Percentiles rank a stretch among this genome's conserved stretches.
phyloP scores from a whole-genome alignment of 2,797 vertebrate genomes.

The Harpagifer antarcticus region DNA sequence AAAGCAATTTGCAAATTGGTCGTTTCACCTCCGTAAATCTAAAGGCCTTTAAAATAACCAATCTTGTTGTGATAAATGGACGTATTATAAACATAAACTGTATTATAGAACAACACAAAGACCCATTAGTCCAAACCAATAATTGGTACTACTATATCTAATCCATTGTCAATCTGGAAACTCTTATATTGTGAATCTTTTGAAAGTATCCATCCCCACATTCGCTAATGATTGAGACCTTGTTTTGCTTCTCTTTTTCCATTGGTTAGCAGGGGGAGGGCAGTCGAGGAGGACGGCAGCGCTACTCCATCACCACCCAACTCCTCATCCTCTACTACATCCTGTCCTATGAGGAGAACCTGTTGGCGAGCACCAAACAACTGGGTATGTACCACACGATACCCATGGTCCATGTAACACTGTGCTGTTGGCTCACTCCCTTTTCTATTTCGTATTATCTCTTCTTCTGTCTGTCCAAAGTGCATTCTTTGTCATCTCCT shows the following conservation, averaged over 20 bases:
- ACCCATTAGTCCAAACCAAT: too few relatives aligned
- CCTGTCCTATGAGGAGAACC: conserved; percentile 96
- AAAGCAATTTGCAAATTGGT: background rate
- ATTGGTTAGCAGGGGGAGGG: conserved; percentile 83
- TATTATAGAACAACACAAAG: too few relatives aligned
- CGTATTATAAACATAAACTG: too few relatives aligned
- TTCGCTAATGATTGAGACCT: background rate
- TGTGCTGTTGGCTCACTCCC: conserved; percentile 26
- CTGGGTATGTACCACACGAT: conserved; percentile 85
- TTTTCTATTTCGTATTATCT: conserved; percentile 36
- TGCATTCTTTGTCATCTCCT: conserved; percentile 48
- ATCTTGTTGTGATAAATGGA: too few relatives aligned
- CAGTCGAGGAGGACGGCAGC: conserved; percentile 80
- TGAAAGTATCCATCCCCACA: background rate
- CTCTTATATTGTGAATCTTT: background rate
- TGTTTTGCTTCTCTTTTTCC: conserved; percentile 27
- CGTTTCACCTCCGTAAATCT: too few relatives aligned
- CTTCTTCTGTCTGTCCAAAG: conserved; percentile 36
- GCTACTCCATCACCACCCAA: conserved; percentile 94
- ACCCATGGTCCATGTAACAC: conserved; percentile 6
- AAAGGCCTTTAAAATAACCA: too few relatives aligned
- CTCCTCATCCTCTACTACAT: conserved; percentile 97
- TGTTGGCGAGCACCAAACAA: conserved; percentile 94
- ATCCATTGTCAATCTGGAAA: background rate
- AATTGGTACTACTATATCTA: too few relatives aligned